Evolutionary conservation across 2,888 invertebrate species (phyloP).

Genomic region (Quadroppia sp.): DNA sequence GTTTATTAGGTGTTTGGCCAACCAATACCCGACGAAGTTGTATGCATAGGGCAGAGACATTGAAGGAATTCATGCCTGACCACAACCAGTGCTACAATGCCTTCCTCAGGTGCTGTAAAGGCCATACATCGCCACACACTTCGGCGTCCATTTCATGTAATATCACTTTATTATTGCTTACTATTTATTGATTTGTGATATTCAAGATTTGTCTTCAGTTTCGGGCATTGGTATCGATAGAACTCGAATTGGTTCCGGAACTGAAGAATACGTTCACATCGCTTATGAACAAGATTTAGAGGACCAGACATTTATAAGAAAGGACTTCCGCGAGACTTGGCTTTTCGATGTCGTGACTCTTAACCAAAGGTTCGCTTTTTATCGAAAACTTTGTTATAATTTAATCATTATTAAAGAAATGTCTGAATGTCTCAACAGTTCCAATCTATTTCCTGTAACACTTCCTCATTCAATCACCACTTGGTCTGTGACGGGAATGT

Average conservation of each 20-base stretch:
- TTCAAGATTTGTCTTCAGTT: background rate
- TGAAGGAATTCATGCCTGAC: slow-evolving; percentile 14
- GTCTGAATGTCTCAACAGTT: too few species aligned
- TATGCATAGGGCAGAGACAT: slow-evolving; percentile 42
- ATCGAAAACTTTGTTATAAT: too few species aligned
- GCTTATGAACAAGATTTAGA: slow-evolving; percentile 25
- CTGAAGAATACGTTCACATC: slow-evolving; percentile 4
- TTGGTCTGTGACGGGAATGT: slow-evolving; percentile 47
- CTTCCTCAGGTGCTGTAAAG: slow-evolving; percentile 43
- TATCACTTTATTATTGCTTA: too few species aligned
- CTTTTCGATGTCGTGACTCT: slow-evolving; percentile 46
- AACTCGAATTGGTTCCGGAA: background rate
- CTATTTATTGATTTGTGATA: background rate
- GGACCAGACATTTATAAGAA: slow-evolving; percentile 42
- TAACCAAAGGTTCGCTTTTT: slow-evolving; percentile 3
- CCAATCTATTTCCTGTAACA: slow-evolving; percentile 37
- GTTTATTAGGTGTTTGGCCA: slow-evolving; percentile 42
- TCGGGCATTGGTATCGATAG: background rate
- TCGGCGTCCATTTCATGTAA: too few species aligned
- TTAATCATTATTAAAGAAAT: too few species aligned
- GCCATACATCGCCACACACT: background rate
- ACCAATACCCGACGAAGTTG: slow-evolving; percentile 40
- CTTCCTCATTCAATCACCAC: slow-evolving; percentile 49
- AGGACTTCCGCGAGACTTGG: slow-evolving; percentile 49
- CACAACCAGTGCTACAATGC: slow-evolving; percentile 37